Evolutionary conservation across 2,888 invertebrate species (phyloP), one percentile per base, ranked within the genome.

Genomic region (Rhyacophila evoluta): DNA sequence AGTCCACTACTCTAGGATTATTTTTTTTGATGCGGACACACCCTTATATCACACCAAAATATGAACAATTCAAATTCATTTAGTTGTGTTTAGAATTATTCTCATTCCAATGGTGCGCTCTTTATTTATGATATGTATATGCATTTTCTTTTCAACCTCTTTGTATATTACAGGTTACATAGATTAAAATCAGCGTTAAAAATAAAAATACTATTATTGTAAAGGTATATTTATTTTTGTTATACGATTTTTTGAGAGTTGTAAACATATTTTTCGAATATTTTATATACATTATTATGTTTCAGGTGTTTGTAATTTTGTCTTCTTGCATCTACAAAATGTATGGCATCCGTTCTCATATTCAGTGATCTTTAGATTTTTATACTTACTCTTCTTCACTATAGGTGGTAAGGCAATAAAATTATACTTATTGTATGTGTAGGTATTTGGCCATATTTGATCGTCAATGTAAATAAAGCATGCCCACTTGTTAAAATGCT

Each of bases 381-480:
- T 77, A 81, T 81, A 81, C 81, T 79, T 77, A 73, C 29, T 74
- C 77, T 75, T 79, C 69, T 78, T 79, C 81, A 77, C 76, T 55
- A 55, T 81, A 81, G 78, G 78, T 78, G 80, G 72, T 79, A 81
- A 79, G 78, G 78, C 78, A 81, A 76, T 81, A 78, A 79, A 33
- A 55, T 55, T 79, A 78, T 77, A 79, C 69, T 77, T 77, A 79
- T 76, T 81, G 68, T 74, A 79, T 81, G 79, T 79, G 79, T 79
- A 81, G 81, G 39, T 74, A 81, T 41, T 89, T 89, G 89, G 89
- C 87, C 88, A 89, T 89, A 89, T 89, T 90, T 88, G 88, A 87
- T 88, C 89, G 88, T 89, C 88, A 88, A 88, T 90, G 89, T 89
- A 89, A 89, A 90, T 89, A 90, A 90, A 90, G 89, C 79, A 82